Evolutionary conservation across 1,140 invertebrate species (phyloP).

Genomic region (Drosophila pseudoananassae): DNA sequence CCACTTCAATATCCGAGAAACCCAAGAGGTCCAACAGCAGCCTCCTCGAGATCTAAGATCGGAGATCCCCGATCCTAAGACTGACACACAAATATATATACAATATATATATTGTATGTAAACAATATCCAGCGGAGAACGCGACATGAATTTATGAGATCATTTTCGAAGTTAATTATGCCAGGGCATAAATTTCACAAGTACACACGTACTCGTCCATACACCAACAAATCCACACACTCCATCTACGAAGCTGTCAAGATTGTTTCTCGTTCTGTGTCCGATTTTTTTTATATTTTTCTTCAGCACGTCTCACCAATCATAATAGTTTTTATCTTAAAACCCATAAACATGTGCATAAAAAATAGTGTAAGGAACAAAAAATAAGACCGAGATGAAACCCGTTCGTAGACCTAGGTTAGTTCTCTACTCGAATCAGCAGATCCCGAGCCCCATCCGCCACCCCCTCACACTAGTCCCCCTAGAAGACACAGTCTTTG

Average conservation of each 20-base stretch:
- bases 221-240: slow-evolving; percentile 3
- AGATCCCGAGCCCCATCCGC: not conserved
- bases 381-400: slow-evolving; percentile 45
- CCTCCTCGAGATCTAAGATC: slow-evolving; percentile 14
- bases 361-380: slow-evolving; percentile 37
- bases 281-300: slow-evolving; percentile 4
- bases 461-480: slow-evolving; percentile 21
- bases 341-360: slow-evolving; percentile 73
- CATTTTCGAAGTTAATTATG: slow-evolving; percentile 79
- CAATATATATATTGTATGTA: slow-evolving; percentile 50
- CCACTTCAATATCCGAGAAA: slow-evolving; percentile 54
- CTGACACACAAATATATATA: slow-evolving; percentile 1
- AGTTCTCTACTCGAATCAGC: slow-evolving; percentile 59
- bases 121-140: slow-evolving; percentile 57
- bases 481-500: slow-evolving; percentile 25
- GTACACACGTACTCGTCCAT: slow-evolving; percentile 22
- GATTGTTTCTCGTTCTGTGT: slow-evolving; percentile 40
- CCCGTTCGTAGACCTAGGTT: slow-evolving; percentile 80
- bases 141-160: slow-evolving; percentile 79
- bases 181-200: slow-evolving; percentile 71
- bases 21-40: not conserved
- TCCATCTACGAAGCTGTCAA: slow-evolving; percentile 55
- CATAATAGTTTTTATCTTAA: slow-evolving; percentile 78
- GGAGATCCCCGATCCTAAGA: slow-evolving; percentile 11
- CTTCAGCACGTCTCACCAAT: slow-evolving; percentile 64